Percentiles rank a stretch among this genome's conserved stretches.
Evolutionary conservation across 2,888 invertebrate genomes (phyloP).

Genomic region (Anticlea derivata): DNA sequence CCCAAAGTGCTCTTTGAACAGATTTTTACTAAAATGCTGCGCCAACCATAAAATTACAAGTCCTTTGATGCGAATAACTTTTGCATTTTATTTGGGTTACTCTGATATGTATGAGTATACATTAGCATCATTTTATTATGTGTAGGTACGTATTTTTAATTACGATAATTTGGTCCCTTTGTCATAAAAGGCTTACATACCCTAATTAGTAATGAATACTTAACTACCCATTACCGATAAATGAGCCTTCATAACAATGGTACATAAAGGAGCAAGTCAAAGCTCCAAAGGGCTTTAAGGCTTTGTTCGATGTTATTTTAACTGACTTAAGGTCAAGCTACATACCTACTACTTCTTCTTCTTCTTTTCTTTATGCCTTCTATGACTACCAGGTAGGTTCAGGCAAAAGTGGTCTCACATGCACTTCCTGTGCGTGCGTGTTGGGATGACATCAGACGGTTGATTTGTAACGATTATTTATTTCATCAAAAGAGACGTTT

Average conservation of each 20-base stretch:
- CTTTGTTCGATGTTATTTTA: slow-evolving; percentile 2
- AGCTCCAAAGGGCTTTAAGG: not conserved
- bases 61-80: not conserved
- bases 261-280: not conserved
- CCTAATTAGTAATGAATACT: slow-evolving; percentile 2
- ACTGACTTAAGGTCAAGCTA: not conserved
- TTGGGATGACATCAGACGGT: too few relatives aligned
- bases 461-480: too few relatives aligned
- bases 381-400: too few relatives aligned
- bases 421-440: too few relatives aligned
- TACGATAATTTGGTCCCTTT: not conserved
- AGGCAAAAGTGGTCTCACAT: too few relatives aligned
- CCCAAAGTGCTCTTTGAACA: not conserved
- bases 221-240: too few relatives aligned
- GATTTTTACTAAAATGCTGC: not conserved
- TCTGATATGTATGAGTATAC: too few relatives aligned
- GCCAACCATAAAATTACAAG: not conserved
- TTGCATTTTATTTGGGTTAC: not conserved
- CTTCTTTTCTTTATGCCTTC: too few relatives aligned
- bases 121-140: too few relatives aligned
- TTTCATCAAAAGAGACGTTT: too few relatives aligned
- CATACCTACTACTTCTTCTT: too few relatives aligned
- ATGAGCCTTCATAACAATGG: slow-evolving; percentile 1
- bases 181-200: not conserved
- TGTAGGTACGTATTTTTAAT: too few relatives aligned